Conservation (phyloP, 2,888 invertebrate species). For the Cremastobaeus sp. region DNA sequence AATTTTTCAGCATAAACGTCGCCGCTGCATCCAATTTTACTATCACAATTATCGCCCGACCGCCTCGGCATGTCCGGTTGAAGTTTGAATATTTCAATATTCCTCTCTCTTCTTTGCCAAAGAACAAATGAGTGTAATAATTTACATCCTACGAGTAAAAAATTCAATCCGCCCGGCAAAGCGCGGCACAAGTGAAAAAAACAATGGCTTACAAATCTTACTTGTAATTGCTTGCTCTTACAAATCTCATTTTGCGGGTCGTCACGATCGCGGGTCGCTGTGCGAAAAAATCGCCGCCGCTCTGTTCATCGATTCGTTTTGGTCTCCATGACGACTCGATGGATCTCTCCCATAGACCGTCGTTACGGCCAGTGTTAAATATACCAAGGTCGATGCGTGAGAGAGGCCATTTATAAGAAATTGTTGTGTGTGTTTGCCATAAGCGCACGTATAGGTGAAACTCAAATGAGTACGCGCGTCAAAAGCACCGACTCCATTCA, state of each 20-base stretch:
- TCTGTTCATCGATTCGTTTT: conserved; percentile 68
- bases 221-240: conserved; percentile 63
- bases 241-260: conserved; percentile 63
- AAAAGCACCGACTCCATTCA: conserved; percentile 68
- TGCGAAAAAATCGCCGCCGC: conserved; percentile 61
- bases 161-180: conserved; percentile 60
- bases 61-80: conserved; percentile 27
- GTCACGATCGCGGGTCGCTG: conserved; percentile 62
- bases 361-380: conserved; percentile 65
- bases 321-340: conserved; percentile 68
- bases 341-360: conserved; percentile 69
- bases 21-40: conserved; percentile 17
- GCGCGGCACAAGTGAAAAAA: conserved; percentile 55
- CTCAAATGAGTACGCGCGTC: conserved; percentile 59
- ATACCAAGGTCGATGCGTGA: conserved; percentile 66
- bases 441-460: conserved; percentile 54
- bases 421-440: conserved; percentile 62
- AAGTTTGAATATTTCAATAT: conserved; percentile 54
- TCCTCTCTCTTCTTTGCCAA: conserved; percentile 40
- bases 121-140: conserved; percentile 62
- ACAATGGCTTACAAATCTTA: conserved; percentile 63
- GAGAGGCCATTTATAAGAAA: conserved; percentile 66
- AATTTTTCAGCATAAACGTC: no score
- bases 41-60: conserved; percentile 19
- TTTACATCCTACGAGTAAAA: conserved; percentile 60